A percentile compares a stretch with the other conserved stretches of the same genome.
Evolutionary conservation across 37 sponge, comb jelly and placozoan genomes (phyloP).

Genomic region (Aphrocallistes beatrix): DNA sequence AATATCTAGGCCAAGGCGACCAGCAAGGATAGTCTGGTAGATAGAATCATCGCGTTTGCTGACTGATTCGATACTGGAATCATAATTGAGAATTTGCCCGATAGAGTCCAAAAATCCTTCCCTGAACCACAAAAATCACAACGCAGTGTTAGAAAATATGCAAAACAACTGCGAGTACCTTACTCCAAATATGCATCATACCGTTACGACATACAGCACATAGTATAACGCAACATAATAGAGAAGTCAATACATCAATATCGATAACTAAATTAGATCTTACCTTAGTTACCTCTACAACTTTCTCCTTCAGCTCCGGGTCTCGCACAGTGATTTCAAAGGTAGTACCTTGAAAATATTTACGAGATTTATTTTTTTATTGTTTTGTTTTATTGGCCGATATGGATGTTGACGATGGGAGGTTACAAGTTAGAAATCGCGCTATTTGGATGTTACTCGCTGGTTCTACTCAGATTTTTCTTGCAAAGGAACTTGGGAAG

Average conservation of each 20-base stretch:
- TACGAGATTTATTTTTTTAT: too few species aligned
- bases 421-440: too few species aligned
- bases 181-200: not conserved
- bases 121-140: not conserved
- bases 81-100: not conserved
- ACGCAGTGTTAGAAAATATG: not conserved
- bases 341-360: too few species aligned
- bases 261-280: not conserved
- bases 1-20: not conserved
- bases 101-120: not conserved
- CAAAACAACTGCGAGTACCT: not conserved
- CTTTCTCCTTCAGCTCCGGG: not conserved
- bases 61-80: not conserved
- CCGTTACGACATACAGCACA: not conserved
- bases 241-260: not conserved
- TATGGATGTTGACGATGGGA: too few species aligned
- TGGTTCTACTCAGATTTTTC: too few species aligned
- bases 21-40: not conserved
- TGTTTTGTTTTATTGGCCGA: too few species aligned
- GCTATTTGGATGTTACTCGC: too few species aligned
- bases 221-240: not conserved
- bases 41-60: not conserved
- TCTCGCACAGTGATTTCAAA: not conserved
- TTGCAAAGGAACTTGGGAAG: too few species aligned
- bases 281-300: not conserved